Evolutionary conservation across 1,140 invertebrate species (phyloP).

Genomic region (Pteromalus puparum): DNA sequence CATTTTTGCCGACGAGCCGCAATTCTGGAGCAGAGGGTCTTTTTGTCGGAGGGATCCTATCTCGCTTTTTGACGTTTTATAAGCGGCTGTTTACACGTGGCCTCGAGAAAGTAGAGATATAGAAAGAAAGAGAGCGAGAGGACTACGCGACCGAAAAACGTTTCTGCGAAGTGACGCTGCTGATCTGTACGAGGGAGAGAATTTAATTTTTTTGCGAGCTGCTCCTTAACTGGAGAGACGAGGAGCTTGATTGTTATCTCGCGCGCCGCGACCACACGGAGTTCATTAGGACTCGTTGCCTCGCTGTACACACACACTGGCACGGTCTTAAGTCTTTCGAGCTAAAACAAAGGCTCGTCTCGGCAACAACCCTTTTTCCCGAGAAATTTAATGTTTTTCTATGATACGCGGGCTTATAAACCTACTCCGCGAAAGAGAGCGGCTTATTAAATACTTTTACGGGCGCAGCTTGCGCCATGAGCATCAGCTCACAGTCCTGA

Average conservation of each 20-base stretch:
- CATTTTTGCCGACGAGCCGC: background rate
- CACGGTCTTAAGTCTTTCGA: conserved; percentile 19
- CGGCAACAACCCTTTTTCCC: background rate
- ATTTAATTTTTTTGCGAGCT: conserved; percentile 41
- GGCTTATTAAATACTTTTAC: conserved; percentile 32
- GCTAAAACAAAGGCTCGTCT: conserved; percentile 24
- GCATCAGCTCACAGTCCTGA: background rate
- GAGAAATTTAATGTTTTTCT: conserved; percentile 27
- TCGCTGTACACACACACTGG: background rate
- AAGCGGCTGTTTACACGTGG: background rate
- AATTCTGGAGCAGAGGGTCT: background rate
- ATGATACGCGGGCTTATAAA: background rate
- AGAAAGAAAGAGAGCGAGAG: too few species aligned
- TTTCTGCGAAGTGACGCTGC: conserved; percentile 12
- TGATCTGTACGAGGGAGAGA: background rate
- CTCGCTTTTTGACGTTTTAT: conserved; percentile 18
- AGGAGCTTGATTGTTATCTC: conserved; percentile 39
- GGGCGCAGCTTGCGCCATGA: background rate
- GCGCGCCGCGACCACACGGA: conserved; percentile 31
- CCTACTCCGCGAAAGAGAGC: background rate
- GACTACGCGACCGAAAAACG: conserved; percentile 1
- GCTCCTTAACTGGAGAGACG: background rate
- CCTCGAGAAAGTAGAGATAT: background rate
- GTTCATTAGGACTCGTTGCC: conserved; percentile 45
- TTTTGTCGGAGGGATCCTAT: background rate